Evolutionary conservation across 2,113 vertebrate species (phyloP).

Genomic region (Microtus richardsoni): DNA sequence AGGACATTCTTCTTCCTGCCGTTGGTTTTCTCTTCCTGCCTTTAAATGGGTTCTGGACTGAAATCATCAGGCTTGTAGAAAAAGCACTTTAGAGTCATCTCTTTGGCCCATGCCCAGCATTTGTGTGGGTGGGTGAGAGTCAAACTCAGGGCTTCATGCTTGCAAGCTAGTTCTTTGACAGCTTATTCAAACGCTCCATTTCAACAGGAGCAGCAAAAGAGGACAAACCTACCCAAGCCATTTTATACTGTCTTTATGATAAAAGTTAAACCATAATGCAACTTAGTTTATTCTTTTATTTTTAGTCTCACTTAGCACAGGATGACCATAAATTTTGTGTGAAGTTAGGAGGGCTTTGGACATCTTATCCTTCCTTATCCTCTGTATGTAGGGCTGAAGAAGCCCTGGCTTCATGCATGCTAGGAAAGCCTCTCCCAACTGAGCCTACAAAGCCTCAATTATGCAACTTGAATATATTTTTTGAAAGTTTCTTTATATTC

Average conservation of each 20-base stretch:
- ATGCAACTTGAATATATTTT: not conserved
- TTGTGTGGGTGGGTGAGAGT: not conserved
- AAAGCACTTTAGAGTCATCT: not conserved
- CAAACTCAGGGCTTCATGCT: not conserved
- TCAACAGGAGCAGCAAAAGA: not conserved
- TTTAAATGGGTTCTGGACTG: not conserved
- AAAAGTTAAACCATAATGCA: not conserved
- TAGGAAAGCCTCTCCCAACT: not conserved
- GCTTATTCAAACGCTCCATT: not conserved
- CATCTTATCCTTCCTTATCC: not conserved
- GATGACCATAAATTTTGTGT: not conserved
- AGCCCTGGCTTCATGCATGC: not conserved
- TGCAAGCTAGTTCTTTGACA: not conserved
- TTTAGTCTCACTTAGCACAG: not conserved
- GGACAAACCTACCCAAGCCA: not conserved
- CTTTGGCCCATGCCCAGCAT: not conserved
- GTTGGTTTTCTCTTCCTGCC: not conserved
- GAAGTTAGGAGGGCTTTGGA: not conserved
- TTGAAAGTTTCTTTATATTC: constrained; percentile 1
- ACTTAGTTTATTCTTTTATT: not conserved
- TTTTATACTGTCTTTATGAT: constrained; percentile 11
- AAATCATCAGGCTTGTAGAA: not conserved
- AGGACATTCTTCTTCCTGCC: not conserved
- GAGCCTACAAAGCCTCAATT: not conserved
- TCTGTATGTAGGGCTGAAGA: not conserved